These are phyloP conservation scores for Protobothrops flavoviridis DNA, from an alignment of 2,113 vertebrate genomes.

Conservation along the genomic window DNA sequence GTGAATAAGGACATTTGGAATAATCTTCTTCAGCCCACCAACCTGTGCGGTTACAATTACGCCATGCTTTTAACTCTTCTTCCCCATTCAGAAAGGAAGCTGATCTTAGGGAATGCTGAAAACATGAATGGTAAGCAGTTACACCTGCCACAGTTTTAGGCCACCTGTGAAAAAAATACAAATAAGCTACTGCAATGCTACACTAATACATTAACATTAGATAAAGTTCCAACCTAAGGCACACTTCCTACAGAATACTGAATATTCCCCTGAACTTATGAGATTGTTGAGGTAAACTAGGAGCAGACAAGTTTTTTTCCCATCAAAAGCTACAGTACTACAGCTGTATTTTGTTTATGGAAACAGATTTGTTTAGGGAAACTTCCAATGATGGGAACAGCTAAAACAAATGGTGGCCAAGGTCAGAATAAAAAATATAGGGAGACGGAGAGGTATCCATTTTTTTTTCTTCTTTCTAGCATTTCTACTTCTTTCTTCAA, in stretches of 20 bases:
- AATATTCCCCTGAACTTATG: background rate
- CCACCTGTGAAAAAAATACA: conserved; percentile 74
- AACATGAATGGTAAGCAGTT: conserved; percentile 80
- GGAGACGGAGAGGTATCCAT: background rate
- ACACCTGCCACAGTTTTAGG: conserved; percentile 85
- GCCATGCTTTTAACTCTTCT: conserved; percentile 82
- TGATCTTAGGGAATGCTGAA: conserved; percentile 69
- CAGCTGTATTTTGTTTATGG: background rate
- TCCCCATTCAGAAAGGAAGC: conserved; percentile 44
- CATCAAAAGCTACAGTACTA: background rate
- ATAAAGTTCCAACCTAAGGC: background rate
- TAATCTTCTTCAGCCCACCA: conserved; percentile 87
- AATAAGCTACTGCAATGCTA: conserved; percentile 12
- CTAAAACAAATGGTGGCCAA: background rate
- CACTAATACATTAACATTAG: background rate
- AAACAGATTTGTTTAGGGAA: background rate
- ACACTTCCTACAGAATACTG: background rate
- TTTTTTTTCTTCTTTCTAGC: background rate
- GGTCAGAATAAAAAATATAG: background rate
- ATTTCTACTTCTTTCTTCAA: background rate
- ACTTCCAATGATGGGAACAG: background rate
- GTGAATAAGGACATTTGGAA: conserved; percentile 83
- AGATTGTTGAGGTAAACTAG: background rate
- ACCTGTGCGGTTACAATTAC: conserved; percentile 80
- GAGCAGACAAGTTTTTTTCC: background rate